Evolutionary conservation across 1,140 invertebrate genomes (phyloP), one percentile per base, ranked within the genome.

Genomic region (Vanessa tameamea): DNA sequence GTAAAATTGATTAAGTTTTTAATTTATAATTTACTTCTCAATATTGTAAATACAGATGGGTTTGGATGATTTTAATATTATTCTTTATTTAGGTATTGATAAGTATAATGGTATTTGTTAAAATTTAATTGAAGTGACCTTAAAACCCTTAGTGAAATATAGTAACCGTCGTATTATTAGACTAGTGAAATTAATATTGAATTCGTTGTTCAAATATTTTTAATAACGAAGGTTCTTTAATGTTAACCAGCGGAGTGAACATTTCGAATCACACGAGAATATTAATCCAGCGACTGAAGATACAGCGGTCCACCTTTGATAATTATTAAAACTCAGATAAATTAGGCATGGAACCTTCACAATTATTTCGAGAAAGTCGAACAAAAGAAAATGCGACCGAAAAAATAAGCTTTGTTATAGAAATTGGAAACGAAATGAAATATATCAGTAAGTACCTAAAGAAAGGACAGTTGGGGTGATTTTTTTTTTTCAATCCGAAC

Each of bases 361-460:
- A 88, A 91, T 91, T 89, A 89, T 89, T 82, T 87, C 84, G 73
- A 71, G 82, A 65, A 77, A 80, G 71, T 79, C 78, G 78, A 59
- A 86, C 83, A 88, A 89, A 90, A 85, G 83, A 75, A 87, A 82
- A 81, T 73, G 79, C 75, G 74, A 71, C 69, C 64, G 51, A 57
- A 78, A 78, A 76, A 80, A 78, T 80, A 85, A 82, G 84, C 87
- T 87, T 90, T 90, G 89, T 92, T 89, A 91, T 91, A 87, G 87
- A 88, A 91, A 92, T 91, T 90, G 88, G 87, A 89, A 89, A 88
- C 75, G 84, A 85, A 87, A 86, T 82, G 85, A 84, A 43, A 86
- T 84, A 86, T 87, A 88, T 87, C 81, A 71, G 81, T 89, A 89
- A 82, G 82, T 92, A 92, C 83, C 83, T 88, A 90, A 87, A 87